phyloP scores from a whole-genome alignment of 2,797 vertebrate species.

The Characodon lateralis region DNA sequence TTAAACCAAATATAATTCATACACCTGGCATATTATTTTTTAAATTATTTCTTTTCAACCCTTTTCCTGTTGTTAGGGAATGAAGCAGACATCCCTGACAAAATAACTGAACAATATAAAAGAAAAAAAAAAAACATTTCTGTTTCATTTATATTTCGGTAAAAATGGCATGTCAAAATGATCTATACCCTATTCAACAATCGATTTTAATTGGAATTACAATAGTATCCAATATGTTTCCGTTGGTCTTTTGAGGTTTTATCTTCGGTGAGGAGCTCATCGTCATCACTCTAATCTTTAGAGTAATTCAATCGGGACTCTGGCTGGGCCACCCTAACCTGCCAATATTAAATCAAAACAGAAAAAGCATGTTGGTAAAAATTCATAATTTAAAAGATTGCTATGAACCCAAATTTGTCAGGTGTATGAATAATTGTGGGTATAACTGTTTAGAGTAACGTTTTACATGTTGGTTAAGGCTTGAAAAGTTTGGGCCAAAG shows the following conservation, averaged over 20 bases:
- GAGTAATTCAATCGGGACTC: background rate
- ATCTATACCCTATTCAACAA: background rate
- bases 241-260: background rate
- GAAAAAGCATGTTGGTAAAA: too few species aligned
- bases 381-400: too few species aligned
- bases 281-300: background rate
- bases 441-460: too few species aligned
- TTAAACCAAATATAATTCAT: background rate
- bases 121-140: background rate
- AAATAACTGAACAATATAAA: background rate
- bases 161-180: too few species aligned
- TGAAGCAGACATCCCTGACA: background rate
- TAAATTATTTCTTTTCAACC: background rate
- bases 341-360: background rate
- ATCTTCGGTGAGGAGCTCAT: background rate
- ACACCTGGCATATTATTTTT: background rate
- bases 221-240: background rate
- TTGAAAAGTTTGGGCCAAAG: too few species aligned
- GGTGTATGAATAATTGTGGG: too few species aligned
- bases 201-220: background rate
- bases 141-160: too few species aligned
- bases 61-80: background rate
- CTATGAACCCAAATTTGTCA: too few species aligned
- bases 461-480: too few species aligned
- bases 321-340: too few species aligned